Evolutionary conservation across 2,113 vertebrate genomes (phyloP), one percentile per base, ranked within the genome.

Genomic region (Peromyscus leucopus): DNA sequence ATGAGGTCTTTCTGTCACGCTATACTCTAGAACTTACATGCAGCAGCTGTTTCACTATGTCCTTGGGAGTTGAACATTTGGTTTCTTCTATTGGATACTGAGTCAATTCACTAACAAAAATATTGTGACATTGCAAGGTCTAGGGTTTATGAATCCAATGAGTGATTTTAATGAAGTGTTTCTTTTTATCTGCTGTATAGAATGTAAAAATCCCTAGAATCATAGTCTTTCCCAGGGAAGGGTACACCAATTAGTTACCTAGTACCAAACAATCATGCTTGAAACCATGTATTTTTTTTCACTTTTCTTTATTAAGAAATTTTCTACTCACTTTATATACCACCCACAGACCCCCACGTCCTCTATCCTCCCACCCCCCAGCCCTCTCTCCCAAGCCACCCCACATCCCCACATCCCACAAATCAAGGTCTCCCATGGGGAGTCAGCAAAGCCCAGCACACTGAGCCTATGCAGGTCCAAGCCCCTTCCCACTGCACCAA

Each of bases 41-140:
- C 10, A 85, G 72, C 76, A 72, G 31, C n/a, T 94, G 76, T 7
- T 85, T 95, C 22, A 63, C 67, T 85, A 4, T 92, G 22, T 95
- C n/a, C 31, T 55, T 72, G 31, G 42, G 33, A 94, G 71, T 63
- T 59, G 36, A 55, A 28, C 46, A 48, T 80, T 95, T 78, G 95
- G 51, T 89, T 90, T 15, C 42, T 95, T 90, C 71, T 82, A 1
- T 85, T 89, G n/a, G 75, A 95, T 72, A 95, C 5, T 75, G 51
- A 92, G 74, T 21, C n/a, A 94, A 78, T 94, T 94, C 93, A 87
- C 24, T 72, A 79, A 94, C 74, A 61, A 89, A 96, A 94, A 69
- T 91, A 42, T 9, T 57, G 16, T 48, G 33, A 79, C 36, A 24
- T 46, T 83, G 72, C 74, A 91, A 91, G 28, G 16, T 39, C 89